Evolutionary conservation across 2,888 invertebrate species (phyloP), one percentile per base, ranked within the genome.

Genomic region (Trichopria drosophilae): DNA sequence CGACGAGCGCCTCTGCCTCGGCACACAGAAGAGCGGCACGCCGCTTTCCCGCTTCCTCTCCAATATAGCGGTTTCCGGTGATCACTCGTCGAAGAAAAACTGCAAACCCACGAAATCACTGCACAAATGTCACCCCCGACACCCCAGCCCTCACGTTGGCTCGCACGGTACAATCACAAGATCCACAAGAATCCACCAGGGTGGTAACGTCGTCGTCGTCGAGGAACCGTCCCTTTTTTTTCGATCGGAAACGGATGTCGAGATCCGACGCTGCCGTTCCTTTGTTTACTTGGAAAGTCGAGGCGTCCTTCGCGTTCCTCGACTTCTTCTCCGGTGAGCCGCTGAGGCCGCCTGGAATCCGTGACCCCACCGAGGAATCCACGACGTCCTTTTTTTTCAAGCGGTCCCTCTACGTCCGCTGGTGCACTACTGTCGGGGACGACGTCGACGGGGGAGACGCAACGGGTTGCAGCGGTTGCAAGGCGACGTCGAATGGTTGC

Each of bases 1-100:
- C 71, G 80, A 79, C 73, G 80, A 79, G 72, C 80, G 79, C 77
- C 80, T 80, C 74, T 81, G 80, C 71, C 80, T 79, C 77, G 81
- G 80, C 78, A 81, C 80, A 77, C 80, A 81, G 73, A 81, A 81
- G 64, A 81, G 79, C 79, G 80, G 80, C 80, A 81, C 78, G 69
- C 73, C 72, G 71, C 70, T 71, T 66, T 73, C 73, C 64, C 74
- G 68, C 68, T 72, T 75, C 68, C 68, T 75, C 73, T 75, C 72
- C 73, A 73, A 73, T 74, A 71, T 73, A 73, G 66, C 71, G 72
- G 69, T 65, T 69, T 65, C 63, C 53, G 62, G 51, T 57, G 16
- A 60, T 52, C 51, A 47, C 46, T 32, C 35, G 39, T 26, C 46
- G 24, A 47, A 26, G 26, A 37, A 43, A 40, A 10, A 6, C 20